phyloP scores from a whole-genome alignment of 2,113 vertebrate genomes.

The Otus sunia region DNA sequence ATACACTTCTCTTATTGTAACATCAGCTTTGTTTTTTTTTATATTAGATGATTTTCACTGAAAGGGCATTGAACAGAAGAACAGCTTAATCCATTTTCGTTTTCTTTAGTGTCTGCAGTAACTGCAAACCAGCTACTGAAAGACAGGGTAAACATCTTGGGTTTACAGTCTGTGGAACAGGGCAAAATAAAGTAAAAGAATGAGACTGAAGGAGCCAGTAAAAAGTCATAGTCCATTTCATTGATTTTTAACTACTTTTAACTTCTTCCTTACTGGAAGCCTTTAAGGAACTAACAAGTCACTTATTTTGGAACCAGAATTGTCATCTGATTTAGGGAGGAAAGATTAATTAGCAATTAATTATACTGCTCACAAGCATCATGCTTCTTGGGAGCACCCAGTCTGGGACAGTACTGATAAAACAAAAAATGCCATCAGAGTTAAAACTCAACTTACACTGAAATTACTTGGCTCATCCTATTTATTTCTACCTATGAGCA shows the following conservation, averaged over 20 bases:
- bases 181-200: neutral
- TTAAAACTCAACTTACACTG: neutral
- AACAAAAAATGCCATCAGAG: neutral
- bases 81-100: neutral
- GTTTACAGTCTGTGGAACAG: neutral
- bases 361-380: neutral
- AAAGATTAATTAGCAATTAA: neutral
- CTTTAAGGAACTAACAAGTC: neutral
- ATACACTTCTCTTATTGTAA: neutral
- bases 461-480: neutral
- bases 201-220: neutral
- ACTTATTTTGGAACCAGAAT: neutral
- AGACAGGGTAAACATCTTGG: neutral
- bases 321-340: neutral
- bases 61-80: neutral
- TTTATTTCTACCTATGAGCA: neutral
- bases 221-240: neutral
- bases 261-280: neutral
- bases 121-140: neutral
- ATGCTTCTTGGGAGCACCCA: neutral
- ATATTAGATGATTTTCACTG: neutral
- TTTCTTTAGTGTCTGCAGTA: neutral
- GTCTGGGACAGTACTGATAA: neutral
- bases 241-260: neutral
- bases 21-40: neutral